Evolutionary conservation across 2,113 vertebrate genomes (phyloP).

Genomic region (Vulpes lagopus): DNA sequence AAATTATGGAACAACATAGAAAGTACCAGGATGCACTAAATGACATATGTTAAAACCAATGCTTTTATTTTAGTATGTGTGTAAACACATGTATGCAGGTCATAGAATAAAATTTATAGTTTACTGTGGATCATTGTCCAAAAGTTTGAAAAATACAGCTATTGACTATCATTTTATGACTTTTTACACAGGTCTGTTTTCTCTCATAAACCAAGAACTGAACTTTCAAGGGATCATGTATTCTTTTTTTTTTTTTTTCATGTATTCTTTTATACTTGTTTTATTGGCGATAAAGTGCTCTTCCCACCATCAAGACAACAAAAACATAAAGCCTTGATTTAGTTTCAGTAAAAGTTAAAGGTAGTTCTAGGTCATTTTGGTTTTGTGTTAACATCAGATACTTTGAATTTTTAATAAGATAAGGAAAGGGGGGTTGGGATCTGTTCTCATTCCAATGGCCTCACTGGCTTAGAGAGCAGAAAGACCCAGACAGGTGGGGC

Average conservation of each 20-base stretch:
- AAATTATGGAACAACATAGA: background rate
- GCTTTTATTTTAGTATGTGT: background rate
- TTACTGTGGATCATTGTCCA: background rate
- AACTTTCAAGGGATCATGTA: background rate
- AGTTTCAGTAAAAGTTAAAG: background rate
- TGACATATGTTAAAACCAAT: background rate
- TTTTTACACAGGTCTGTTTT: slow-evolving; percentile 23
- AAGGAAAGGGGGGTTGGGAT: background rate
- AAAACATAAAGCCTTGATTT: background rate
- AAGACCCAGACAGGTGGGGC: background rate
- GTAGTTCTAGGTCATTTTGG: background rate
- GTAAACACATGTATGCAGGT: background rate
- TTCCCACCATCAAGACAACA: background rate
- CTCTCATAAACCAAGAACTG: background rate
- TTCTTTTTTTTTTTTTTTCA: background rate
- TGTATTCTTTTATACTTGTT: background rate
- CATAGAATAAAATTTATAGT: background rate
- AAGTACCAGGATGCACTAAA: background rate
- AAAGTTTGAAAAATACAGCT: slow-evolving; percentile 1
- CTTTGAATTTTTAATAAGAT: background rate
- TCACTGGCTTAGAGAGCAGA: background rate
- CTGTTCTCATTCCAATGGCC: background rate
- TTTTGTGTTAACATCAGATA: background rate
- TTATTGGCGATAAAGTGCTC: background rate
- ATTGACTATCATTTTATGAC: background rate